Evolutionary conservation across 1,140 invertebrate species (phyloP).

Genomic region (Drosophila novamexicana): DNA sequence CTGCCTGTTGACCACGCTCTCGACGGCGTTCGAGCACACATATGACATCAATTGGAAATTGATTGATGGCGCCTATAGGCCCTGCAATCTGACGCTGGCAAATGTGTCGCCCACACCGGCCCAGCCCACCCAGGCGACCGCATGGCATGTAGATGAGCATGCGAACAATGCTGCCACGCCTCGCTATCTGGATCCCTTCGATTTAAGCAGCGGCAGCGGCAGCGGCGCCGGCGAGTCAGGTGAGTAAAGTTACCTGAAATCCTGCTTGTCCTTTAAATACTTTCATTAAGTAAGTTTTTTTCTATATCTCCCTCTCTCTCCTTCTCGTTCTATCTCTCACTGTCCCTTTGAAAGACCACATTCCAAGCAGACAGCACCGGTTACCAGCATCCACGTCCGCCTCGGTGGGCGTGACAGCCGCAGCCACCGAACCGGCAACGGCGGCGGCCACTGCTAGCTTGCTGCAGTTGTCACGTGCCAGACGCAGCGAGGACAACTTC

Average conservation of each 20-base stretch:
- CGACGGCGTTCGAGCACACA: constrained; percentile 88
- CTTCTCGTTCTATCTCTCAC: not conserved
- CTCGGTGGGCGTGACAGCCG: constrained; percentile 46
- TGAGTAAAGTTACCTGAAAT: constrained; percentile 47
- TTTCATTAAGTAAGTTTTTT: not conserved
- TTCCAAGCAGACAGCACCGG: constrained; percentile 58
- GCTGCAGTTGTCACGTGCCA: constrained; percentile 57
- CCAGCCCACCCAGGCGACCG: constrained; percentile 48
- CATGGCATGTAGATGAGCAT: constrained; percentile 30
- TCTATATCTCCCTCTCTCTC: not conserved
- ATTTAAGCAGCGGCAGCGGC: constrained; percentile 57
- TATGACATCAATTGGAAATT: constrained; percentile 59
- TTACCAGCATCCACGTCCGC: constrained; percentile 48
- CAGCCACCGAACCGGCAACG: constrained; percentile 26
- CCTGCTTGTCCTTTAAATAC: constrained; percentile 19
- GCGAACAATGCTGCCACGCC: constrained; percentile 1
- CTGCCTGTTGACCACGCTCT: constrained; percentile 87
- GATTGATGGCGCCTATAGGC: constrained; percentile 75
- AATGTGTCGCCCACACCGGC: constrained; percentile 58
- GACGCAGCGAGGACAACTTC: constrained; percentile 37
- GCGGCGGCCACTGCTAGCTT: constrained; percentile 49
- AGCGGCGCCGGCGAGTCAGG: constrained; percentile 57
- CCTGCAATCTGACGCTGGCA: constrained; percentile 75
- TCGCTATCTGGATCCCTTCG: constrained; percentile 33
- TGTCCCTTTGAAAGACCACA: constrained; percentile 48